A percentile compares a stretch with the other conserved stretches of the same genome.
Conservation (phyloP, 1,140 invertebrate genomes). For the Trichoplusia ni region DNA sequence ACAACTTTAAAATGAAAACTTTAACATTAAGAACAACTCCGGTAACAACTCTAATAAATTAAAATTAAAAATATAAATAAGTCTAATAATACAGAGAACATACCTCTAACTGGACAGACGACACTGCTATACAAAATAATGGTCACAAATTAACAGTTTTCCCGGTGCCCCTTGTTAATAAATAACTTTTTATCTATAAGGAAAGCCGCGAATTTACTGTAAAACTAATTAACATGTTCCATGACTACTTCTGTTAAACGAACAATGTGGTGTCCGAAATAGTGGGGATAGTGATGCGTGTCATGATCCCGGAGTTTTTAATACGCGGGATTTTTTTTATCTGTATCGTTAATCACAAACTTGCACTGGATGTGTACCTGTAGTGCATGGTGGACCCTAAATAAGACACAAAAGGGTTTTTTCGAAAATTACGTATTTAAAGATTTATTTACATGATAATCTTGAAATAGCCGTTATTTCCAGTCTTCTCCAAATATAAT, state of each 20-base stretch:
- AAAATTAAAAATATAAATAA: neutral
- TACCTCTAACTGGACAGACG: neutral
- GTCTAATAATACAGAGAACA: neutral
- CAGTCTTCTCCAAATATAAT: no score
- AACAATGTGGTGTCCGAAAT: constrained; percentile 11
- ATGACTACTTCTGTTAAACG: constrained; percentile 10
- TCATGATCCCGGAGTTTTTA: neutral
- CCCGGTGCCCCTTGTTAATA: constrained; percentile 45
- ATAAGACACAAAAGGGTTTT: no score
- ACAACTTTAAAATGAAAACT: no score
- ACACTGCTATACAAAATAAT: neutral
- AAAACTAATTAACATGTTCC: constrained; percentile 48
- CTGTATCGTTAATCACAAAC: no score
- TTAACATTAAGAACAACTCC: no score
- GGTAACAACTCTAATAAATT: no score
- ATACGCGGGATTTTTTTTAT: neutral
- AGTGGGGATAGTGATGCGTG: neutral
- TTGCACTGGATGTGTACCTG: no score
- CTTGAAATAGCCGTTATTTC: no score
- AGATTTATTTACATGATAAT: no score
- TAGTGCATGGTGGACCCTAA: no score
- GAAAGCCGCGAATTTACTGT: constrained; percentile 64
- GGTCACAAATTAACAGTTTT: constrained; percentile 9
- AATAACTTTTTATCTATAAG: constrained; percentile 63
- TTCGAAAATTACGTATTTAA: no score